A percentile compares a stretch with the other conserved stretches of the same genome.
phyloP scores from a whole-genome alignment of 1,140 invertebrate species.

The Lasaia peninsularis region DNA sequence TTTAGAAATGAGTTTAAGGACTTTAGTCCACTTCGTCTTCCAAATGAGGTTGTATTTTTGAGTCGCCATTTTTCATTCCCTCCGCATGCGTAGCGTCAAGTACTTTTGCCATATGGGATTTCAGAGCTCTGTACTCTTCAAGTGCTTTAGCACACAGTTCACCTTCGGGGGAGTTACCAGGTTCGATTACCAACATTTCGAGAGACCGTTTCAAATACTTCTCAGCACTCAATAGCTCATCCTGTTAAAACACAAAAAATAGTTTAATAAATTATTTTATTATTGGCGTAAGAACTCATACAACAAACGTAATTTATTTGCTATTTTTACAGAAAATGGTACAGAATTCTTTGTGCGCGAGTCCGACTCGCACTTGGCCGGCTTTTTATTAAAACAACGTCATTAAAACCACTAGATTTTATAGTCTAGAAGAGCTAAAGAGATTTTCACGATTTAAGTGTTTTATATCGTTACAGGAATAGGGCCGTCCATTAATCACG shows the following conservation, averaged over 20 bases:
- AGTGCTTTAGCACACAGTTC: conserved; percentile 81
- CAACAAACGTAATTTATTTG: no score
- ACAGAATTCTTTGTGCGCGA: no score
- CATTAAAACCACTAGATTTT: no score
- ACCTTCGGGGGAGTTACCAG: conserved; percentile 84
- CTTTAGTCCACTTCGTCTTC: conserved; percentile 12
- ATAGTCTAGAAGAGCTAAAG: no score
- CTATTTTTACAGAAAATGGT: no score
- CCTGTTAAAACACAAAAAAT: conserved; percentile 35
- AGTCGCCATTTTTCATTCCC: conserved; percentile 24
- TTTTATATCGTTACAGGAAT: no score
- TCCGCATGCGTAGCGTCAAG: conserved; percentile 56
- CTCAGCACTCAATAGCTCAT: conserved; percentile 77
- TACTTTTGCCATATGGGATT: conserved; percentile 76
- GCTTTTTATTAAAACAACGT: no score
- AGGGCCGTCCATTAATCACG: no score
- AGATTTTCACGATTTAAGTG: no score
- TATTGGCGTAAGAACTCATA: no score
- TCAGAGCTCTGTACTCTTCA: conserved; percentile 81
- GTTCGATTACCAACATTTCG: conserved; percentile 84
- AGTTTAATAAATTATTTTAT: not conserved
- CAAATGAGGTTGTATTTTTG: not conserved
- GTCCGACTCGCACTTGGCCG: no score
- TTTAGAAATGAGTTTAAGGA: no score
- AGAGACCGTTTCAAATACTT: conserved; percentile 80